A percentile compares a stretch with the other conserved stretches of the same genome.
These are phyloP conservation scores for Drosophila kohkoa DNA, from an alignment of 1,140 invertebrate genomes.

Conservation along the genomic window DNA sequence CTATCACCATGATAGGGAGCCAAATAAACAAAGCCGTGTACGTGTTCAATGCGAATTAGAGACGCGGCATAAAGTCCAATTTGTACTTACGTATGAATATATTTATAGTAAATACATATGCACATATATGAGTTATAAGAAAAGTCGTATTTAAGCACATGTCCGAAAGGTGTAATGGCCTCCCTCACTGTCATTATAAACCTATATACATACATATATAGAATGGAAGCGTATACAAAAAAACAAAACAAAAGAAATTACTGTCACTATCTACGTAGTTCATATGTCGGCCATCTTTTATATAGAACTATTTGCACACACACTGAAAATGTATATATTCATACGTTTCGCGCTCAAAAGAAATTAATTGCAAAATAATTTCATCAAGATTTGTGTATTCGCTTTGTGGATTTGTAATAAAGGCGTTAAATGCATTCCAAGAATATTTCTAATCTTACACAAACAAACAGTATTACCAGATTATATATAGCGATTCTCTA, in stretches of 20 bases:
- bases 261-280: slow-evolving; percentile 9
- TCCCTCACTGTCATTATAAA: not conserved
- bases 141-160: not conserved
- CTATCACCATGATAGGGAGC: not conserved
- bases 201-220: not conserved
- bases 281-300: not conserved
- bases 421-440: not conserved
- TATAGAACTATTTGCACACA: not conserved
- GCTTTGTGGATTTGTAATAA: not conserved
- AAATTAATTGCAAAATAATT: not conserved
- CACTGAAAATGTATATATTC: not conserved
- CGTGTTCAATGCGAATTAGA: slow-evolving; percentile 36
- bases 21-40: slow-evolving; percentile 12
- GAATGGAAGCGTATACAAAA: not conserved
- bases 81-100: not conserved
- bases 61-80: slow-evolving; percentile 40
- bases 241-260: slow-evolving; percentile 8
- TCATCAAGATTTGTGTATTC: not conserved
- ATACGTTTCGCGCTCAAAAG: not conserved
- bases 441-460: not conserved
- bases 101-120: not conserved
- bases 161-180: not conserved
- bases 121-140: not conserved
- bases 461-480: not conserved
- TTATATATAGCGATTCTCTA: not conserved